phyloP scores from a whole-genome alignment of 2,113 vertebrate species.

The Hiodon tergisus region DNA sequence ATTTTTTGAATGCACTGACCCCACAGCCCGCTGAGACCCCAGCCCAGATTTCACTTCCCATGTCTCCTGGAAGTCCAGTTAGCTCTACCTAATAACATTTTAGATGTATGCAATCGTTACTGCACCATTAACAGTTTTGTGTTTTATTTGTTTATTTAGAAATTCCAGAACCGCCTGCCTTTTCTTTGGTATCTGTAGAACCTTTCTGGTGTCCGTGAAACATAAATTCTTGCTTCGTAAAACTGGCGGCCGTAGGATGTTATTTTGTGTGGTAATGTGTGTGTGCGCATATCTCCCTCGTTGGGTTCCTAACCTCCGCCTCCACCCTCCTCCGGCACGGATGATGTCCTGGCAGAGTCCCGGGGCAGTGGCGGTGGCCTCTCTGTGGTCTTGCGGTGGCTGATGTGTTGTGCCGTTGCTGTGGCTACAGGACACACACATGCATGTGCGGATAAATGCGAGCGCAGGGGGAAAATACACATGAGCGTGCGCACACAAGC shows the following conservation, averaged over 20 bases:
- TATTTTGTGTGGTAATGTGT: constrained; percentile 54
- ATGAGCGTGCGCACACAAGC: constrained; percentile 11
- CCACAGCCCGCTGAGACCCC: not conserved
- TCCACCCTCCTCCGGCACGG: constrained; percentile 60
- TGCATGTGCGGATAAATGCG: constrained; percentile 13
- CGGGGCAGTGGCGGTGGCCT: constrained; percentile 53
- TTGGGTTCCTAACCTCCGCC: not conserved
- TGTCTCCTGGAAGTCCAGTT: not conserved
- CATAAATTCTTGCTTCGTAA: constrained; percentile 68
- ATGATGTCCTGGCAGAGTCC: constrained; percentile 63
- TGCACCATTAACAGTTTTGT: constrained; percentile 42
- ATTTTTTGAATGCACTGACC: too few relatives aligned
- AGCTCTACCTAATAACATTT: not conserved
- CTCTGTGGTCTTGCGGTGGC: constrained; percentile 56
- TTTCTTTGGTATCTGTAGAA: constrained; percentile 64
- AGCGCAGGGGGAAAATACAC: constrained; percentile 33
- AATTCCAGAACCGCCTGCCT: constrained; percentile 53
- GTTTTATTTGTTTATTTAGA: constrained; percentile 60
- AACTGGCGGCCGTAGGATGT: constrained; percentile 67
- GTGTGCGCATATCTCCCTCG: constrained; percentile 18
- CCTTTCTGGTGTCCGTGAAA: constrained; percentile 68
- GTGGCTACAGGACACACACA: constrained; percentile 57
- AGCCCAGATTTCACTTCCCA: not conserved
- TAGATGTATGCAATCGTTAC: not conserved
- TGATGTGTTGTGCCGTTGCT: constrained; percentile 69